Evolutionary conservation across 2,113 vertebrate genomes (phyloP).

Genomic region (Pelusios castaneus): DNA sequence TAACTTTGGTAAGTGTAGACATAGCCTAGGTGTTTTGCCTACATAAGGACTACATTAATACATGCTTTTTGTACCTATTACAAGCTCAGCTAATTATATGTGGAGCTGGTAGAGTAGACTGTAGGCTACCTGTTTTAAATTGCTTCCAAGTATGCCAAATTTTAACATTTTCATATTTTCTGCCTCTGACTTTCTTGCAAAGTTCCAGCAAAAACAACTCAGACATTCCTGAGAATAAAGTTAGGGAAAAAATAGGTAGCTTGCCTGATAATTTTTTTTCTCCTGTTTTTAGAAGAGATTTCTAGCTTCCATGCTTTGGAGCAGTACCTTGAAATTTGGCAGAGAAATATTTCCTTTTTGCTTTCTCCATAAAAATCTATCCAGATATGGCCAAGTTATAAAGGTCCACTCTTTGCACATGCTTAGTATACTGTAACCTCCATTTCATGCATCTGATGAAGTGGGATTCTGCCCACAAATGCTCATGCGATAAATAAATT

Average conservation of each 20-base stretch:
- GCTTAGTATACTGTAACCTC: not conserved
- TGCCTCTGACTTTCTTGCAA: not conserved
- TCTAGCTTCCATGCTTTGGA: not conserved
- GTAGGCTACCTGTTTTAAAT: not conserved
- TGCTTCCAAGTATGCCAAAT: not conserved
- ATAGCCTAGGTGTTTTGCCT: not conserved
- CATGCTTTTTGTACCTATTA: not conserved
- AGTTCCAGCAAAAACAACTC: not conserved
- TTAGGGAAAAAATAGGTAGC: not conserved
- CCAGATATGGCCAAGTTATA: not conserved
- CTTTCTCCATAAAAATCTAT: not conserved
- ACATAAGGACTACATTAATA: not conserved
- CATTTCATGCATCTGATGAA: too few relatives aligned
- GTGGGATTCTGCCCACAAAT: too few relatives aligned
- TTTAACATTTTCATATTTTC: not conserved
- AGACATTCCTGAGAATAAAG: not conserved
- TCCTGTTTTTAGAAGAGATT: not conserved
- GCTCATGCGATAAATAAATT: too few relatives aligned
- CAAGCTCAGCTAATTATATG: not conserved
- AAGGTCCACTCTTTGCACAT: not conserved
- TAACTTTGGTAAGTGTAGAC: too few relatives aligned
- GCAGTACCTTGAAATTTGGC: not conserved
- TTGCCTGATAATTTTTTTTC: not conserved
- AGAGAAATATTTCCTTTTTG: not conserved
- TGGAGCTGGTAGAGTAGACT: not conserved